Conservation (phyloP, 2,888 invertebrate genomes). For the Zaprionus obscuricornis region DNA sequence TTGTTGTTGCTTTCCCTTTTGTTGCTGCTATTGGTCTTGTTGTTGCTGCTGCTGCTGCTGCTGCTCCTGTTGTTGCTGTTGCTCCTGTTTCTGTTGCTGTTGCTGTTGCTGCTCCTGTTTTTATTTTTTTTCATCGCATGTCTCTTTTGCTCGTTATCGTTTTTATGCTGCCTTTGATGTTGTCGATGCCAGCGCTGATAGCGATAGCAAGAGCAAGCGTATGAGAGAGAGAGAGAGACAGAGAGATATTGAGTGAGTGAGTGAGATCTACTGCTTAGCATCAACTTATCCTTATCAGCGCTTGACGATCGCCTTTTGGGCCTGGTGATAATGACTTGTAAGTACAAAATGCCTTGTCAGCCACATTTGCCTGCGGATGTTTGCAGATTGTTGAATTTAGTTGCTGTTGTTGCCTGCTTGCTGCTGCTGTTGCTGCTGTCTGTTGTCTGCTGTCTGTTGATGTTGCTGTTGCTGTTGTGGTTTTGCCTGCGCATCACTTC, state of each 20-base stretch:
- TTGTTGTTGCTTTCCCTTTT: constrained; percentile 6
- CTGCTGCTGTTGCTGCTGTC: constrained; percentile 1
- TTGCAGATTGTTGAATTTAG: constrained; percentile 42
- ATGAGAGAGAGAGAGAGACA: background rate
- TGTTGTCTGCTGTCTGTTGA: constrained; percentile 21
- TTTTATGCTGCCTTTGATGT: constrained; percentile 69
- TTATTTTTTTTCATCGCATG: too few species aligned
- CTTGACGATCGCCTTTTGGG: constrained; percentile 60
- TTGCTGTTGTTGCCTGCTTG: constrained; percentile 41
- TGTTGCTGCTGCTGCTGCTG: too few species aligned
- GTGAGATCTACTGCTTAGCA: constrained; percentile 13
- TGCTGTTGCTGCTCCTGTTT: constrained; percentile 37
- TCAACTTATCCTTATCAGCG: constrained; percentile 62
- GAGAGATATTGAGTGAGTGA: too few species aligned
- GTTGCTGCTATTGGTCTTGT: too few species aligned
- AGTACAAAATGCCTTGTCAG: constrained; percentile 82
- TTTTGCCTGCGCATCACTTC: constrained; percentile 72
- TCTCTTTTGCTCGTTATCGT: constrained; percentile 62
- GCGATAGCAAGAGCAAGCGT: constrained; percentile 6
- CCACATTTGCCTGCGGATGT: constrained; percentile 29
- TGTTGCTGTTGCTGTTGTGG: constrained; percentile 37
- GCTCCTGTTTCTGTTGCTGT: background rate
- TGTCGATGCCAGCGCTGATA: constrained; percentile 70
- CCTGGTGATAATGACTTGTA: constrained; percentile 82
- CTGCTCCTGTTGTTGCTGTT: constrained; percentile 31